These are phyloP conservation scores for Cliona cf. orientalis DNA, from an alignment of 37 sponge, comb jelly and placozoan species.

Conservation along the genomic window DNA sequence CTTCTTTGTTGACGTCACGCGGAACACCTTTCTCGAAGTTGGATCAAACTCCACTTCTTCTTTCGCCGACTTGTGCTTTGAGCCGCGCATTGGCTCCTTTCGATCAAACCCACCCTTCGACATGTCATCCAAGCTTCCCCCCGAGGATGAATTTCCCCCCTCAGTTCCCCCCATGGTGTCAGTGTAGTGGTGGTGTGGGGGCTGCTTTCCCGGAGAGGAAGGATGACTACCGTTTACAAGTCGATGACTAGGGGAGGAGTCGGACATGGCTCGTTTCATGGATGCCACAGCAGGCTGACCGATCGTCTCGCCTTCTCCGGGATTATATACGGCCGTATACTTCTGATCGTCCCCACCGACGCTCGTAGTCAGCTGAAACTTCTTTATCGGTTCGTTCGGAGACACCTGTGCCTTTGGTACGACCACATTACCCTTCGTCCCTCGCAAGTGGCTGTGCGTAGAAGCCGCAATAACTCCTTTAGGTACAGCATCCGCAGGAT, in stretches of 20 bases:
- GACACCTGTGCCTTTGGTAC: too few relatives aligned
- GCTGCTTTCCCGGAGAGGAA: too few relatives aligned
- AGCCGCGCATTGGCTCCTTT: neutral
- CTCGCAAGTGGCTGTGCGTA: too few relatives aligned
- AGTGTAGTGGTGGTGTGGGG: too few relatives aligned
- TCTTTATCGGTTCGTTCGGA: too few relatives aligned
- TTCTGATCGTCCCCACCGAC: neutral
- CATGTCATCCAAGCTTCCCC: neutral
- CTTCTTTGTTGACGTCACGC: neutral
- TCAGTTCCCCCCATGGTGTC: too few relatives aligned
- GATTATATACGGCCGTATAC: neutral
- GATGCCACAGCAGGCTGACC: neutral
- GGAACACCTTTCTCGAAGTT: neutral
- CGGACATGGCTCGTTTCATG: neutral
- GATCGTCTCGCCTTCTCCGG: neutral
- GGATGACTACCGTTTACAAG: too few relatives aligned
- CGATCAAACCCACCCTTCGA: neutral
- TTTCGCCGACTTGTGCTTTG: constrained; percentile 15
- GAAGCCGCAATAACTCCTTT: too few relatives aligned
- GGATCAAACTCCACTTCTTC: constrained; percentile 47
- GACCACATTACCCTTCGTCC: too few relatives aligned
- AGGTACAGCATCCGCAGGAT: neutral
- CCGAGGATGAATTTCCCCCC: neutral
- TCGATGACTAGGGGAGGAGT: neutral
- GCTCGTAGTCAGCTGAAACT: neutral